Evolutionary conservation across 2,888 invertebrate genomes (phyloP), one percentile per base, ranked within the genome.

Genomic region (Palloptera scutellata): DNA sequence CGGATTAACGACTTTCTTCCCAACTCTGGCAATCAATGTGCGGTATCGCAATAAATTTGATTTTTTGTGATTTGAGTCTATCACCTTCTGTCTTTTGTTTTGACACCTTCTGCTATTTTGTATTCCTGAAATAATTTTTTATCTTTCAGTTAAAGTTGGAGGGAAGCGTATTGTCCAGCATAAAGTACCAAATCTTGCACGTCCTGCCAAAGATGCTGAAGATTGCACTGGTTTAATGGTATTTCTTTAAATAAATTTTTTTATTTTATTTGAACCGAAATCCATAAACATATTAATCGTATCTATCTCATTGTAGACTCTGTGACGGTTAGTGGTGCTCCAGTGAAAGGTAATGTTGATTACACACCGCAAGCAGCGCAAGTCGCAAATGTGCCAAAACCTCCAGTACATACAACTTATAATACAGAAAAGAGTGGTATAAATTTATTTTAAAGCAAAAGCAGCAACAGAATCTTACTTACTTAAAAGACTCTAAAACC

Each of bases 101-200:
- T n/a, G n/a, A n/a, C n/a, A n/a, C n/a, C n/a, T n/a, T n/a, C n/a
- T n/a, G n/a, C n/a, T n/a, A n/a, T n/a, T n/a, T n/a, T n/a, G n/a
- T n/a, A n/a, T n/a, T n/a, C n/a, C n/a, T n/a, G n/a, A n/a, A n/a
- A n/a, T n/a, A n/a, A n/a, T n/a, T 4, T 4, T 30, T 30, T 4
- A 30, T 30, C 30, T 79, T 78, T 4, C 70, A 95, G 95, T 95
- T 3, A 96, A 95, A 87, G 95, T 94, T 67, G 96, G 96, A 61
- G 95, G 95, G 1, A 95, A 95, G 95, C 88, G 96, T 75, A 95
- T 96, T 78, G 94, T 93, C 13, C 95, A 96, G 79, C 92, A 96
- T 81, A 95, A 95, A 84, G 85, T 88, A 1, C 88, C 90, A 8
- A 90, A 90, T 75, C 85, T 89, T 52, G 87, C 87, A 76, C 90